Conservation (phyloP, 2,113 vertebrate species). For the Hylia prasina region DNA sequence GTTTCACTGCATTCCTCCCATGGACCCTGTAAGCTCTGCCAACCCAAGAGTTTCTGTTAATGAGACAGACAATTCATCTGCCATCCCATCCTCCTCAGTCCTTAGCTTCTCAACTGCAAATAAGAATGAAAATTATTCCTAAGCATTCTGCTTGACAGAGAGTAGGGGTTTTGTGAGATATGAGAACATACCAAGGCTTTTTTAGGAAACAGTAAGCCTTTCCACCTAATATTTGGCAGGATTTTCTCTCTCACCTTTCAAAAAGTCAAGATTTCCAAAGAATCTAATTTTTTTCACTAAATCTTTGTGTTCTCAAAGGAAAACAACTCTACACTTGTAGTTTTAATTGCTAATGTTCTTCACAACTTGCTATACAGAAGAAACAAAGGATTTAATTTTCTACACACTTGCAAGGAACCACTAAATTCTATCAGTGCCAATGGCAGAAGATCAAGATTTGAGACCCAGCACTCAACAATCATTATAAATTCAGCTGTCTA, state of each 20-base stretch:
- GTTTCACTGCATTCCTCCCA: neutral
- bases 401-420: neutral
- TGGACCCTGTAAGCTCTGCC: neutral
- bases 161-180: neutral
- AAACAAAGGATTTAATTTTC: neutral
- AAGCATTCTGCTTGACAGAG: neutral
- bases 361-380: neutral
- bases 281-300: neutral
- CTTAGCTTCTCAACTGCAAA: neutral
- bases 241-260: neutral
- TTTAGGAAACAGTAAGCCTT: neutral
- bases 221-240: neutral
- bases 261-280: neutral
- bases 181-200: neutral
- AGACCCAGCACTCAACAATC: neutral
- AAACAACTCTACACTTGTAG: neutral
- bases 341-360: neutral
- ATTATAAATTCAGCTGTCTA: neutral
- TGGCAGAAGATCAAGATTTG: neutral
- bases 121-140: neutral
- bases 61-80: neutral
- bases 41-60: neutral
- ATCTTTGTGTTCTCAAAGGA: neutral
- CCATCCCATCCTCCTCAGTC: neutral
- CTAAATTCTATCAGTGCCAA: neutral